Evolutionary conservation across 2,113 vertebrate species (phyloP).

Genomic region (Oncorhynchus mykiss): DNA sequence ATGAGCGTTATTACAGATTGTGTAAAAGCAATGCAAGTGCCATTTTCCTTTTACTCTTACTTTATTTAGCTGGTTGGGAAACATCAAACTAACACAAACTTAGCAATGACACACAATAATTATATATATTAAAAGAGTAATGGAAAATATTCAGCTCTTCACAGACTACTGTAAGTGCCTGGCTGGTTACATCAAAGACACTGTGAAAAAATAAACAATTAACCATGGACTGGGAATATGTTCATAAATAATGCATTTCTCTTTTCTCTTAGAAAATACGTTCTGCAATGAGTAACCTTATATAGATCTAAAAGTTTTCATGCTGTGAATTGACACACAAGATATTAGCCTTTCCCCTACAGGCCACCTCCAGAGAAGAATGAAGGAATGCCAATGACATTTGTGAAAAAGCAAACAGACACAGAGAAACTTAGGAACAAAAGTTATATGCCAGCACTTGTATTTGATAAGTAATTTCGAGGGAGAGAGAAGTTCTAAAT

Average conservation of each 20-base stretch:
- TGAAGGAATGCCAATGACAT: constrained; percentile 77
- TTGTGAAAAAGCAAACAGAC: constrained; percentile 65
- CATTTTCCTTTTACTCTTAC: background rate
- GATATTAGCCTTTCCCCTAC: constrained; percentile 80
- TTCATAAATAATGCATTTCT: constrained; percentile 83
- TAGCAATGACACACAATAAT: constrained; percentile 68
- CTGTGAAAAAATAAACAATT: constrained; percentile 82
- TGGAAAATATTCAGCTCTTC: constrained; percentile 71
- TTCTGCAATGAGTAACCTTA: constrained; percentile 77
- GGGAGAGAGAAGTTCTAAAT: constrained; percentile 32
- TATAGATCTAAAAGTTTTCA: constrained; percentile 80
- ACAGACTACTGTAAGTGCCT: constrained; percentile 71
- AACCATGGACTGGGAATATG: constrained; percentile 80
- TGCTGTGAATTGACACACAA: constrained; percentile 81
- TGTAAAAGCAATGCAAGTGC: background rate
- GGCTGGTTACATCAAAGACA: constrained; percentile 81
- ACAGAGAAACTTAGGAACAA: constrained; percentile 50
- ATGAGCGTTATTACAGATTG: no score
- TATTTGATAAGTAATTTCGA: constrained; percentile 52
- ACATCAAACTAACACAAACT: constrained; percentile 58
- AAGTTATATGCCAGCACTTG: constrained; percentile 46
- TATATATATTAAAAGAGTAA: constrained; percentile 70
- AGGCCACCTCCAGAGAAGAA: constrained; percentile 71
- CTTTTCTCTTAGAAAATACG: constrained; percentile 78
- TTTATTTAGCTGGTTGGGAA: background rate